Conservation (phyloP, 2,797 vertebrate species). For the Linurgus olivaceus region DNA sequence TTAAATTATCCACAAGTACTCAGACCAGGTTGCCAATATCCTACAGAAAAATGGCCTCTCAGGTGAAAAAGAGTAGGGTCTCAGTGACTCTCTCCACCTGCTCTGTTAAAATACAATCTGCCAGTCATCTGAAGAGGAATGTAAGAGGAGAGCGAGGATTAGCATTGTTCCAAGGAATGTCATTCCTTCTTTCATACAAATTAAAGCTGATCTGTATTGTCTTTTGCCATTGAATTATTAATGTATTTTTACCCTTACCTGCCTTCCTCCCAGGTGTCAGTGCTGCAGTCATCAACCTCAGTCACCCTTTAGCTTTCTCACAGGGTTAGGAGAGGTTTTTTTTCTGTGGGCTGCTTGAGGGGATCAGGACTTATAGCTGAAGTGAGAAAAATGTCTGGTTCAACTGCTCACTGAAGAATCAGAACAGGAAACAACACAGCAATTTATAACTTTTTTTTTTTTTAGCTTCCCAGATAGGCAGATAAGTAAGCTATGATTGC, state of each 20-base stretch:
- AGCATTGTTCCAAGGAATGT: conserved; percentile 30
- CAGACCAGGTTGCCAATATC: neutral
- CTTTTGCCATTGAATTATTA: conserved; percentile 62
- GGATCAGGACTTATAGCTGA: neutral
- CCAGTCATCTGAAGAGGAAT: neutral
- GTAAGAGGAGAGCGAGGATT: neutral
- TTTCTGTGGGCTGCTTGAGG: neutral
- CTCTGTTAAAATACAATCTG: neutral
- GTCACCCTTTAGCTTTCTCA: neutral
- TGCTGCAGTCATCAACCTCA: conserved; percentile 29
- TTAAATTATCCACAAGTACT: neutral
- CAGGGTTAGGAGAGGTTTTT: neutral
- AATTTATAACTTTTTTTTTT: neutral
- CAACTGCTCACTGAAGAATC: neutral
- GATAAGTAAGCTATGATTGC: neutral
- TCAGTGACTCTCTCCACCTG: neutral
- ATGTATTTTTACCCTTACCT: neutral
- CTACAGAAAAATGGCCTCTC: neutral
- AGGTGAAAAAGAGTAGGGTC: neutral
- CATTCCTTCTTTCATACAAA: conserved; percentile 66
- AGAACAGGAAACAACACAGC: neutral
- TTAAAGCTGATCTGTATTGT: conserved; percentile 67
- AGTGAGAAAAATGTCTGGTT: conserved; percentile 17
- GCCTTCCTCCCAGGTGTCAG: conserved; percentile 25
- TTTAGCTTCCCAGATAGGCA: neutral